These are phyloP conservation scores for Takifugu rubripes DNA, from an alignment of 2,797 vertebrate species.

Conservation along the genomic window DNA sequence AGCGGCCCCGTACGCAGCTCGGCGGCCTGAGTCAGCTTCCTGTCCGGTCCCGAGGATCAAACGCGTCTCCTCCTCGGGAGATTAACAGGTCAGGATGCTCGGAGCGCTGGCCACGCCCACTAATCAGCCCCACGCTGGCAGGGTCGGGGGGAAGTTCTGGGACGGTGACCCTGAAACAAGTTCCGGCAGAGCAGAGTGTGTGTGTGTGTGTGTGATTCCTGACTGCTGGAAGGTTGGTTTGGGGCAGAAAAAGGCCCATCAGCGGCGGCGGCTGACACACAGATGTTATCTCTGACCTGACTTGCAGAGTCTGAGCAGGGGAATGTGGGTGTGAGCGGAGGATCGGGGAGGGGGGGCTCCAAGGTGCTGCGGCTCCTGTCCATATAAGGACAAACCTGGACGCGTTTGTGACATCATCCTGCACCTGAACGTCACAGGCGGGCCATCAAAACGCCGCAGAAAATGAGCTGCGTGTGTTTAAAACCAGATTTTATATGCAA, in stretches of 20 bases:
- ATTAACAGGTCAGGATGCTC: too few species aligned
- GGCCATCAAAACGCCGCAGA: constrained; percentile 4
- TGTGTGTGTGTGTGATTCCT: too few species aligned
- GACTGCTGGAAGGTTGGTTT: too few species aligned
- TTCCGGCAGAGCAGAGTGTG: too few species aligned
- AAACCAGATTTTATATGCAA: background rate
- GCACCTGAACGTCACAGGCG: constrained; percentile 60
- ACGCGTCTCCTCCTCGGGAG: too few species aligned
- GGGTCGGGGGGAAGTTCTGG: too few species aligned
- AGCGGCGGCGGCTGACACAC: too few species aligned
- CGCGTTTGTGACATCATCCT: constrained; percentile 27
- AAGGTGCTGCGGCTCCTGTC: constrained; percentile 47
- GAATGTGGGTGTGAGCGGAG: constrained; percentile 54
- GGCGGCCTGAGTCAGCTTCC: constrained; percentile 41
- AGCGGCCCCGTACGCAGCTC: background rate
- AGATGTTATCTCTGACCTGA: constrained; percentile 42
- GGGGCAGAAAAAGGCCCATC: too few species aligned
- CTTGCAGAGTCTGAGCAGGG: constrained; percentile 28
- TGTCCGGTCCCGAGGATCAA: constrained; percentile 8
- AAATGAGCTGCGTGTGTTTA: too few species aligned
- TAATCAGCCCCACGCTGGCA: too few species aligned
- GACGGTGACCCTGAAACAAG: too few species aligned
- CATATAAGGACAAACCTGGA: constrained; percentile 69
- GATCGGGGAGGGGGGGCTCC: constrained; percentile 46
- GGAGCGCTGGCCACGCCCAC: too few species aligned